These are phyloP conservation scores for Scaptomyza reducta DNA, from an alignment of 2,888 invertebrate genomes.

Conservation along the genomic window DNA sequence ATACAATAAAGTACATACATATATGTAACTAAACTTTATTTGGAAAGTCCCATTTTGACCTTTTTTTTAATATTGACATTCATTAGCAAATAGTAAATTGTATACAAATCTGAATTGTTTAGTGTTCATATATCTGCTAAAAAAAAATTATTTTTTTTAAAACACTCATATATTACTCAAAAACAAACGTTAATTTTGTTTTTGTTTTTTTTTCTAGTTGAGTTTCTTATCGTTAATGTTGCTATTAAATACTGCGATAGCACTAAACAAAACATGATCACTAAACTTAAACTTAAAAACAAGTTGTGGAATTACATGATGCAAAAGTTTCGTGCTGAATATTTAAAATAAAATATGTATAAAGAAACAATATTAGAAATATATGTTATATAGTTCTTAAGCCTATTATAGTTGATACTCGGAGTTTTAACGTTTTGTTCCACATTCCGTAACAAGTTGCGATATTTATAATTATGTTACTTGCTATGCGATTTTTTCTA, in stretches of 20 bases:
- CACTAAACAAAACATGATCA: conserved; percentile 66
- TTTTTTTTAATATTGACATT: conserved; percentile 7
- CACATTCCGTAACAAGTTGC: conserved; percentile 14
- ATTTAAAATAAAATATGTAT: background rate
- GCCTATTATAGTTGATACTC: conserved; percentile 31
- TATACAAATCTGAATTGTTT: conserved; percentile 7
- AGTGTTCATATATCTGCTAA: conserved; percentile 3
- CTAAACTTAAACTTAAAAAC: conserved; percentile 63
- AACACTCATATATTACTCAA: conserved; percentile 7
- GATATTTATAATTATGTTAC: conserved; percentile 4
- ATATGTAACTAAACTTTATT: background rate
- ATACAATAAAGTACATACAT: background rate
- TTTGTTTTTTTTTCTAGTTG: conserved; percentile 48
- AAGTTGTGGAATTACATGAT: conserved; percentile 64
- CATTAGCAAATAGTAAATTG: conserved; percentile 9
- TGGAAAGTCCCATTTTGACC: background rate
- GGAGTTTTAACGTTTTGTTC: conserved; percentile 25
- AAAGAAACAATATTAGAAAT: conserved; percentile 3
- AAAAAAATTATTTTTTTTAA: conserved; percentile 4
- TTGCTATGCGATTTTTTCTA: conserved; percentile 1
- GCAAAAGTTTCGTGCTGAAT: conserved; percentile 48
- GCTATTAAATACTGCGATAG: conserved; percentile 72
- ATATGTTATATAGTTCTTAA: conserved; percentile 10
- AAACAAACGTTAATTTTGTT: conserved; percentile 23
- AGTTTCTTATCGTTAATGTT: conserved; percentile 62